Percentiles rank a stretch among this genome's conserved stretches.
These are phyloP conservation scores for Nephila pilipes DNA, from an alignment of 1,140 invertebrate genomes.

Conservation along the genomic window DNA sequence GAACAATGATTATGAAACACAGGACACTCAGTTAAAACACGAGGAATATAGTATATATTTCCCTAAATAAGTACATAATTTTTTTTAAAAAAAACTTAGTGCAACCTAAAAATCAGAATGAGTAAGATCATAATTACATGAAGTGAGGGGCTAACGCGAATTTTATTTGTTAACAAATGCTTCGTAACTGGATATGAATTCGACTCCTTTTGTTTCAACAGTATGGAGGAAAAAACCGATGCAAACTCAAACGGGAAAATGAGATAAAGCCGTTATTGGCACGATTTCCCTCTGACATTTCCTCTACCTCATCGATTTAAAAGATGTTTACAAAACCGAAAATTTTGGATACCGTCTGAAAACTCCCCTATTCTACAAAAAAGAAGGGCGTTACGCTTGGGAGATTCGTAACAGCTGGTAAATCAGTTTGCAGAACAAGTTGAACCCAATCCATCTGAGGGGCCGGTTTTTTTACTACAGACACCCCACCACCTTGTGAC, in stretches of 20 bases:
- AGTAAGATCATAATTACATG: no score
- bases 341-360: neutral
- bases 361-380: neutral
- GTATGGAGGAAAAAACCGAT: no score
- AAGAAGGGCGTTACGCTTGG: constrained; percentile 43
- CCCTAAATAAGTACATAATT: no score
- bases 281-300: neutral
- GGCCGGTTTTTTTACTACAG: neutral
- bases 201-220: no score
- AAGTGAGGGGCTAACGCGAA: no score
- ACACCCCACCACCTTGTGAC: constrained; percentile 44
- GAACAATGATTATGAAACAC: no score
- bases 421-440: constrained; percentile 63
- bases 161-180: no score
- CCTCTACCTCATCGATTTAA: constrained; percentile 23
- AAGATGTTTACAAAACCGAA: constrained; percentile 50
- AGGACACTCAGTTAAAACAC: no score
- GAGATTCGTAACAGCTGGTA: constrained; percentile 68
- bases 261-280: constrained; percentile 4
- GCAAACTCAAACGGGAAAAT: neutral
- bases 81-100: no score
- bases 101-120: no score
- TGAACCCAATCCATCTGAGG: constrained; percentile 60
- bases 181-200: no score
- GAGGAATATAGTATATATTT: no score